These are phyloP conservation scores for Crioceris asparagi DNA, from an alignment of 2,888 invertebrate genomes.

Conservation along the genomic window DNA sequence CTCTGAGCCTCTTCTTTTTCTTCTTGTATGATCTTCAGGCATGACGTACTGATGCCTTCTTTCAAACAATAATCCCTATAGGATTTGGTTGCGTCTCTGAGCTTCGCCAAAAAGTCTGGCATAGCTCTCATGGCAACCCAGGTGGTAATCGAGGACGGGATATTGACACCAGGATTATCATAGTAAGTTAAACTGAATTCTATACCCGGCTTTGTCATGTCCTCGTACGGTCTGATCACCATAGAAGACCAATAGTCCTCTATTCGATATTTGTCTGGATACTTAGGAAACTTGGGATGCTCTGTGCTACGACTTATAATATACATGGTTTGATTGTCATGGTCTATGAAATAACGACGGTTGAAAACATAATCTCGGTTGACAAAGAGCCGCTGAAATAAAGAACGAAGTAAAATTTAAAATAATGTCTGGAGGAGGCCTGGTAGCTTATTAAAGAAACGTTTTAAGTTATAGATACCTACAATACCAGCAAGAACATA, in stretches of 20 bases:
- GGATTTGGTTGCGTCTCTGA: constrained; percentile 57
- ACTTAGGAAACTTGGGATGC: constrained; percentile 59
- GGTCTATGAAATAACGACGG: constrained; percentile 52
- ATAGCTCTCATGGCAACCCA: constrained; percentile 71
- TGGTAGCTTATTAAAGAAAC: too few species aligned
- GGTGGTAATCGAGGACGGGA: constrained; percentile 59
- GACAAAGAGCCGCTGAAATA: constrained; percentile 60
- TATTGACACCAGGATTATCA: constrained; percentile 73
- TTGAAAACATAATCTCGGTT: constrained; percentile 83
- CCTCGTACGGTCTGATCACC: constrained; percentile 60
- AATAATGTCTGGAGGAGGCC: too few species aligned
- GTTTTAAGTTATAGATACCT: too few species aligned
- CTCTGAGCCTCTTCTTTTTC: constrained; percentile 17
- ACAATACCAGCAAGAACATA: too few species aligned
- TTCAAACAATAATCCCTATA: constrained; percentile 44
- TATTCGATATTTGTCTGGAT: constrained; percentile 59
- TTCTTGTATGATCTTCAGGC: constrained; percentile 17
- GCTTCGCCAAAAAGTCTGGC: constrained; percentile 61
- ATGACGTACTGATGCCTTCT: constrained; percentile 23
- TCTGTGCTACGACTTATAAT: constrained; percentile 58
- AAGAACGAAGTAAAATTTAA: too few species aligned
- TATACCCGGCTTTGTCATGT: constrained; percentile 53
- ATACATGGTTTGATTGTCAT: constrained; percentile 47
- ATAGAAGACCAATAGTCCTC: constrained; percentile 78
- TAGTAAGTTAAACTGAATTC: constrained; percentile 81